These are phyloP conservation scores for Erebia ligea DNA, from an alignment of 2,888 invertebrate species.

Conservation along the genomic window DNA sequence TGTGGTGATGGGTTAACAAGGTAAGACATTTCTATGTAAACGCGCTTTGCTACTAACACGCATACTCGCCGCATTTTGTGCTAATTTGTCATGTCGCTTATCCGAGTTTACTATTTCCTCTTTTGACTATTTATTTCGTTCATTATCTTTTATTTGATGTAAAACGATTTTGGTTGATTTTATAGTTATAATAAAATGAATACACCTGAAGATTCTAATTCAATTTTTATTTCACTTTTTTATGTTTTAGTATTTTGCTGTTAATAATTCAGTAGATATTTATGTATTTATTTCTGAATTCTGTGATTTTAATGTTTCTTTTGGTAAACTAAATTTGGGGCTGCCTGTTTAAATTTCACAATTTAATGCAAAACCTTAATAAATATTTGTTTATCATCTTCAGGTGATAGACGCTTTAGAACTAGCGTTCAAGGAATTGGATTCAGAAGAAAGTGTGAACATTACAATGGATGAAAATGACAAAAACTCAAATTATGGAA, in stretches of 20 bases:
- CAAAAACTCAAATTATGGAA: slow-evolving; percentile 41
- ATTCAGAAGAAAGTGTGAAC: slow-evolving; percentile 72
- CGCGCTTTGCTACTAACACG: slow-evolving; percentile 59
- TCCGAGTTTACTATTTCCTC: slow-evolving; percentile 38
- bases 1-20: slow-evolving; percentile 75
- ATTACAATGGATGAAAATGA: slow-evolving; percentile 73
- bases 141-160: slow-evolving; percentile 35
- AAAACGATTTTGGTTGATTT: background rate
- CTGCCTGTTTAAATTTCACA: slow-evolving; percentile 29
- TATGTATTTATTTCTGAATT: no score
- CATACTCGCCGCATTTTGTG: slow-evolving; percentile 62
- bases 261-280: slow-evolving; percentile 15
- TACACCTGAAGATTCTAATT: background rate
- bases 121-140: slow-evolving; percentile 39
- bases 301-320: slow-evolving; percentile 28
- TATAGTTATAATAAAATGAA: background rate
- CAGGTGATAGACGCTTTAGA: slow-evolving; percentile 86
- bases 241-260: background rate
- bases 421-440: slow-evolving; percentile 85
- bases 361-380: slow-evolving; percentile 10
- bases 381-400: slow-evolving; percentile 41
- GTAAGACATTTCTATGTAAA: slow-evolving; percentile 63
- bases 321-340: slow-evolving; percentile 31
- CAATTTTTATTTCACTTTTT: background rate
- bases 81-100: slow-evolving; percentile 45